Evolutionary conservation across 2,797 vertebrate species (phyloP).

Genomic region (Cyprinodon diabolis): DNA sequence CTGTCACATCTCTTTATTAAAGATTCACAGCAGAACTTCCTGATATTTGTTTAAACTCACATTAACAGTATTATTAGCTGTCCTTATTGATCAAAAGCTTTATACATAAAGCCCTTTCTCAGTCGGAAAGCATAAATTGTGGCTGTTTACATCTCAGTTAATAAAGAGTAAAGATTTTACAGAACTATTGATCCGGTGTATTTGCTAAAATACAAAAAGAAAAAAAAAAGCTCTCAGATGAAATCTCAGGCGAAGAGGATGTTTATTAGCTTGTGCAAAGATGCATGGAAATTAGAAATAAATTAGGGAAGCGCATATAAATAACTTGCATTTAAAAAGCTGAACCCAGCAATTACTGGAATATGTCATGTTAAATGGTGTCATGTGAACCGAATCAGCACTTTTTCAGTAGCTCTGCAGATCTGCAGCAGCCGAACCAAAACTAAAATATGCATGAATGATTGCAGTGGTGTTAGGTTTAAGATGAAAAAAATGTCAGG

Average conservation of each 20-base stretch:
- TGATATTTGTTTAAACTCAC: not conserved
- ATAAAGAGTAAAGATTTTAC: not conserved
- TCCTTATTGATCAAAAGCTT: not conserved
- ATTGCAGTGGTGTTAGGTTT: not conserved
- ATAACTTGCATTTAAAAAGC: constrained; percentile 15
- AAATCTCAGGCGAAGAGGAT: constrained; percentile 11
- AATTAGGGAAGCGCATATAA: constrained; percentile 17
- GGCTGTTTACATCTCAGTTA: not conserved
- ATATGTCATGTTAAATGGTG: constrained; percentile 14
- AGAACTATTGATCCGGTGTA: constrained; percentile 5
- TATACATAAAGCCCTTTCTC: not conserved
- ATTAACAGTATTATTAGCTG: not conserved
- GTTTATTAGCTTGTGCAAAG: constrained; percentile 22
- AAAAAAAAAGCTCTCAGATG: not conserved
- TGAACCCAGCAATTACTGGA: constrained; percentile 17
- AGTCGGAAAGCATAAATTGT: not conserved
- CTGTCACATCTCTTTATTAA: not conserved
- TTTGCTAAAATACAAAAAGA: constrained; percentile 17
- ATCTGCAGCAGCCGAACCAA: not conserved
- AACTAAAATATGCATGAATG: not conserved
- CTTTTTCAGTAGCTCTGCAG: not conserved
- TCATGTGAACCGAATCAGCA: constrained; percentile 14
- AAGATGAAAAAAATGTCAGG: not conserved
- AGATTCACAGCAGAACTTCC: not conserved
- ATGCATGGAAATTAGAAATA: constrained; percentile 27